Evolutionary conservation across 2,113 vertebrate genomes (phyloP), one percentile per base, ranked within the genome.

Genomic region (Ia io): DNA sequence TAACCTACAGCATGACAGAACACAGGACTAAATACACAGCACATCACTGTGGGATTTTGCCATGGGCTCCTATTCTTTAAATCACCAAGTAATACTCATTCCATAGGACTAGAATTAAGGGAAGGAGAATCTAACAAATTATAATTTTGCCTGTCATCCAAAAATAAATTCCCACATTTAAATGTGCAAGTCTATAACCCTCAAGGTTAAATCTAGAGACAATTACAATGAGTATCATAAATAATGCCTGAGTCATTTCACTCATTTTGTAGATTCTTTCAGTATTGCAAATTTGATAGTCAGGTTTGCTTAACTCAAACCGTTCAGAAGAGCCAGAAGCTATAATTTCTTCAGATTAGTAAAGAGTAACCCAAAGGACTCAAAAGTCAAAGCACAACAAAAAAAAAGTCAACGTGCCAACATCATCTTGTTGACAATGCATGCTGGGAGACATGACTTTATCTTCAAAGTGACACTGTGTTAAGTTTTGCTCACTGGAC

Each of bases 271-370:
- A 25, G 28, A 95, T 85, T 95, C 65, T 73, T 93, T 84, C 84
- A 92, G 96, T 96, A 97, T 53, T 80, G 53, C 53, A 96, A 98
- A 96, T 69, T 23, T 94, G 95, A 97, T 37, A 96, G 78, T 65
- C 77, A 92, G 65, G 53, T 59, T 95, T 96, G 73, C 97, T 98
- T 98, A 98, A 97, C 86, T 98, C 97, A 97, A 98, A 97, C 44
- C 96, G 74, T 76, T 76, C 94, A 86, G 95, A 98, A 97, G 74
- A 97, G 93, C 97, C 97, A 98, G 94, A 98, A 98, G 92, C 97
- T 98, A 91, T 97, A 94, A 98, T 98, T 98, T 97, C 97, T 98
- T 97, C 96, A 98, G 96, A 97, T 97, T 98, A 98, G 97, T 97
- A 98, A 98, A 97, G 96, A 98, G 97, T 97, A 97, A 98, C 98